A percentile compares a stretch with the other conserved stretches of the same genome.
These are phyloP conservation scores for Sebastes dallii DNA, from an alignment of 2,797 vertebrate species.

Conservation along the genomic window DNA sequence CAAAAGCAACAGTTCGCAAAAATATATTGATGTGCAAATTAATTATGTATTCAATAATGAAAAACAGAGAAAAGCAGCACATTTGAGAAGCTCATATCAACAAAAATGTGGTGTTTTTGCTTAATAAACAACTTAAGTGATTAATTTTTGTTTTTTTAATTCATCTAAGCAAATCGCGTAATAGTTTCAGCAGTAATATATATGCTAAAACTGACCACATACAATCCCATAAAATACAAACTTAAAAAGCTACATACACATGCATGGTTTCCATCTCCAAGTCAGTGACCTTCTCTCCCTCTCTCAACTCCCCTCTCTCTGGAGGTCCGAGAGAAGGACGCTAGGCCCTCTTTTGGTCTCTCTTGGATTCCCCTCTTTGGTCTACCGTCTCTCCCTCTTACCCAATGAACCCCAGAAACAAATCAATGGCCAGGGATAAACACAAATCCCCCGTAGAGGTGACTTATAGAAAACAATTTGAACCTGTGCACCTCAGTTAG, in stretches of 20 bases:
- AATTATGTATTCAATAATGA: rapidly evolving
- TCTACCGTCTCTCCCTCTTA: constrained; percentile 51
- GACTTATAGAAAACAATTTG: constrained; percentile 83
- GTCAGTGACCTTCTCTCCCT: neutral
- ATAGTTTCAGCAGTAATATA: neutral
- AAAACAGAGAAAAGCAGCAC: neutral
- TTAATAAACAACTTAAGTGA: neutral
- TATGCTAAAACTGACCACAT: neutral
- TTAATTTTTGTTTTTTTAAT: neutral
- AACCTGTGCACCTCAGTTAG: constrained; percentile 67
- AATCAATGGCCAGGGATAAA: constrained; percentile 80
- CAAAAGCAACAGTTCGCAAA: no score
- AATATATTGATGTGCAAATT: no score
- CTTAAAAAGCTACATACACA: neutral
- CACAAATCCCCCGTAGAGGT: constrained; percentile 78
- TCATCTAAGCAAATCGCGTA: neutral
- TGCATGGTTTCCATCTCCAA: constrained; percentile 1
- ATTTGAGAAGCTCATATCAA: neutral
- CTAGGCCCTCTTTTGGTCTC: constrained; percentile 27
- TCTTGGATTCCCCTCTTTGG: constrained; percentile 51
- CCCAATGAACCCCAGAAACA: constrained; percentile 70
- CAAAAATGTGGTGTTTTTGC: neutral
- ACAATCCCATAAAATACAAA: neutral
- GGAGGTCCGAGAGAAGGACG: constrained; percentile 49
- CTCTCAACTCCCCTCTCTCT: constrained; percentile 9